phyloP scores from a whole-genome alignment of 2,888 invertebrate species.

The Lasiommata megera region DNA sequence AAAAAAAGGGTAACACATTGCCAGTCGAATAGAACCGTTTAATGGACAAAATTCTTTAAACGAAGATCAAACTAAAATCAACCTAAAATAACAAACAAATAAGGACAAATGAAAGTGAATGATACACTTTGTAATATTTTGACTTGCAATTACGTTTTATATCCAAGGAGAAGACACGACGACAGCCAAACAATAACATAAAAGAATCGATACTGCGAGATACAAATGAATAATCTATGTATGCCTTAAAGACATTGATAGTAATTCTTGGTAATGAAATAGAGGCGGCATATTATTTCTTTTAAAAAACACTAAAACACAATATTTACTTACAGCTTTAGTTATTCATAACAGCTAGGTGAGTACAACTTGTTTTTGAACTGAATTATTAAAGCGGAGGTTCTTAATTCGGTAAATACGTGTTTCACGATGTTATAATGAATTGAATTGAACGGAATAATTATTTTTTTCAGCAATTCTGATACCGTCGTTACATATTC shows the following conservation, averaged over 20 bases:
- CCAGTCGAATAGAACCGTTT: background rate
- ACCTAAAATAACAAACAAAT: background rate
- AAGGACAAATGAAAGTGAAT: constrained; percentile 17
- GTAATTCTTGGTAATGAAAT: constrained; percentile 38
- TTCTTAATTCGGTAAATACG: too few relatives aligned
- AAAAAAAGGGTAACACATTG: background rate
- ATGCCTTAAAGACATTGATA: constrained; percentile 72
- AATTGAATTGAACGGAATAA: too few relatives aligned
- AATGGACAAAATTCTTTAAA: background rate
- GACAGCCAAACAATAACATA: constrained; percentile 72
- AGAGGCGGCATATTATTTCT: constrained; percentile 39
- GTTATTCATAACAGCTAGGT: too few relatives aligned
- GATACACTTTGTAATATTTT: constrained; percentile 23
- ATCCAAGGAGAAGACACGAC: constrained; percentile 59
- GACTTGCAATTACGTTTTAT: constrained; percentile 63
- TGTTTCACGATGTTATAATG: too few relatives aligned
- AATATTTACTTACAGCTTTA: too few relatives aligned
- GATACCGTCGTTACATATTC: too few relatives aligned
- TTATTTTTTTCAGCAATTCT: too few relatives aligned
- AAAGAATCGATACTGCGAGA: constrained; percentile 71
- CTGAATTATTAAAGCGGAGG: too few relatives aligned
- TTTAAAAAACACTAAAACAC: too few relatives aligned
- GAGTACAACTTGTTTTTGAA: too few relatives aligned
- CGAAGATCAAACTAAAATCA: constrained; percentile 1
- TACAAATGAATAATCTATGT: constrained; percentile 80